Evolutionary conservation across 2,888 invertebrate genomes (phyloP), one percentile per base, ranked within the genome.

Genomic region (Crematogaster levior): DNA sequence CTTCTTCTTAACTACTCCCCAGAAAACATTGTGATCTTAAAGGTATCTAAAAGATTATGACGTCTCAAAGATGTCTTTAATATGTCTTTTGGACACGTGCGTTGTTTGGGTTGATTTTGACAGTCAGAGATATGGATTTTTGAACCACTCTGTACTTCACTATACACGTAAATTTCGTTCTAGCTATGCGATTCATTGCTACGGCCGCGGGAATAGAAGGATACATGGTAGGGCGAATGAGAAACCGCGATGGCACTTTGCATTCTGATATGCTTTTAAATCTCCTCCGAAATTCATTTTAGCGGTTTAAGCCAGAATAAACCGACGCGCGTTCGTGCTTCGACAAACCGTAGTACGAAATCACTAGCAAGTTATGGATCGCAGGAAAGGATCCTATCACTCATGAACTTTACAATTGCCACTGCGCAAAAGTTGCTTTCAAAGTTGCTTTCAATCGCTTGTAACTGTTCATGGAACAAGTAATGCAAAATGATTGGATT

Each of bases 211-310:
- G 30, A 82, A 60, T 24, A 43, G 48, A 30, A 63, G 18, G 48
- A 80, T 68, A 61, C 37, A 46, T n/a, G 53, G 37, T 63, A 30
- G 6, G 43, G 24, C 15, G 68, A 70, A 61, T 15, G 46, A 82
- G n/a, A 34, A 18, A 12, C 48, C 40, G 48, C 60, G 58, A 72
- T 68, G 80, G 60, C 73, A 83, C 82, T 89, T 87, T 86, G 86
- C 88, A 87, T 89, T 87, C 85, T 86, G 82, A 89, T 86, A 79
- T 72, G 82, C 86, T 86, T 85, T 86, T 85, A 89, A 89, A 89
- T 87, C 85, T 84, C 81, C 68, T 75, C 83, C 65, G 66, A 87
- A 86, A 86, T 84, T 80, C 81, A 82, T 88, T 85, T 72, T 60
- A 72, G 37, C 72, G 48, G 56, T 77, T n/a, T 68, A 46, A 73